phyloP scores from a whole-genome alignment of 2,797 vertebrate species.

The Mycteria americana region DNA sequence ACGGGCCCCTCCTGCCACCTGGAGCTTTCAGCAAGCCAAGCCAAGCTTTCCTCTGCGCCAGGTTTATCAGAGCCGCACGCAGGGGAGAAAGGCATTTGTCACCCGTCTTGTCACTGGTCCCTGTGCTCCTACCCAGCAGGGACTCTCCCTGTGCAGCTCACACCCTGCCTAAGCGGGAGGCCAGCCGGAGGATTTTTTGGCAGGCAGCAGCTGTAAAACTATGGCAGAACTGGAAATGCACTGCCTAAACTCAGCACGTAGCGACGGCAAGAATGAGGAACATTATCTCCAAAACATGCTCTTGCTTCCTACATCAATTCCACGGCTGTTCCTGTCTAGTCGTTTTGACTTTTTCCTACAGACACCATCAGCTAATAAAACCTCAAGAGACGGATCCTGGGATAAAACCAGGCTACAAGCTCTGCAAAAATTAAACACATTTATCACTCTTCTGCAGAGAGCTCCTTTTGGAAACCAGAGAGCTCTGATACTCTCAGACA shows the following conservation, averaged over 20 bases:
- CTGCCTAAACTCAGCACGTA: not conserved
- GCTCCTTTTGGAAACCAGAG: conserved; percentile 17
- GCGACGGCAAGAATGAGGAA: not conserved
- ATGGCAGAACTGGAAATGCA: not conserved
- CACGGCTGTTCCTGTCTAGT: conserved; percentile 39
- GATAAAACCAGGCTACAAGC: conserved; percentile 55
- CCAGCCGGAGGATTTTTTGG: not conserved
- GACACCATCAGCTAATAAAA: conserved; percentile 58
- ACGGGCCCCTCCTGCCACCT: not conserved
- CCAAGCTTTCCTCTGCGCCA: not conserved
- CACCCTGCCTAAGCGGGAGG: not conserved
- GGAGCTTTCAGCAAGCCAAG: not conserved
- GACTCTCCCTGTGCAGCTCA: not conserved
- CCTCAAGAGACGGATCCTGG: conserved; percentile 49
- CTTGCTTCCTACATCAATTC: conserved; percentile 59
- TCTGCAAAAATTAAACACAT: conserved; percentile 59
- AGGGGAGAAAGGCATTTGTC: not conserved
- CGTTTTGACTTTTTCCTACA: conserved; percentile 56
- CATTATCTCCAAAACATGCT: conserved; percentile 50
- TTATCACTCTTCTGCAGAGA: conserved; percentile 41
- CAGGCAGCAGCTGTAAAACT: not conserved
- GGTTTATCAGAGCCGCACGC: fast-evolving
- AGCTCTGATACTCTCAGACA: conserved; percentile 16
- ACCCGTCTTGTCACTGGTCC: fast-evolving
- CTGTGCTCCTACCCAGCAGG: not conserved